phyloP scores from a whole-genome alignment of 1,140 invertebrate genomes.

The Cherax quadricarinatus region DNA sequence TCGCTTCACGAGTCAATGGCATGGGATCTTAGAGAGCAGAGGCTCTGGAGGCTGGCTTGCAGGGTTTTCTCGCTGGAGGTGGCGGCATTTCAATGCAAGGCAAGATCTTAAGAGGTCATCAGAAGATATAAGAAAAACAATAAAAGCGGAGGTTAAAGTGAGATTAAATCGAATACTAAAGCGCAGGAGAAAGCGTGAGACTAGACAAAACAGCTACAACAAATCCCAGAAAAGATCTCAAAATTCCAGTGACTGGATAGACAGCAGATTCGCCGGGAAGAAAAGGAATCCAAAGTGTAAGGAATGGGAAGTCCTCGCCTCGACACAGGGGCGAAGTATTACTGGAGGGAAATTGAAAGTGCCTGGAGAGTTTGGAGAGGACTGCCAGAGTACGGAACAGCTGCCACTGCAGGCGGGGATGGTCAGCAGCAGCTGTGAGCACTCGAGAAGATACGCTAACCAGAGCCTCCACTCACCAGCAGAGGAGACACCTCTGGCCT shows the following conservation, averaged over 20 bases:
- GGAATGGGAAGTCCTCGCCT: neutral
- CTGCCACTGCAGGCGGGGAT: constrained; percentile 11
- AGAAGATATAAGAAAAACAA: neutral
- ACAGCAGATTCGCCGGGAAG: constrained; percentile 1
- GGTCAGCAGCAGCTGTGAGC: constrained; percentile 2
- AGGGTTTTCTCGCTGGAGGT: neutral
- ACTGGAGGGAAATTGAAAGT: constrained; percentile 13
- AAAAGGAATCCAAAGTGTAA: constrained; percentile 8
- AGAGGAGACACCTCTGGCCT: neutral
- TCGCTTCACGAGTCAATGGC: neutral
- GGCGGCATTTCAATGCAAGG: neutral
- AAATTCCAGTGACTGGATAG: constrained; percentile 10
- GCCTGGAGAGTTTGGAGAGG: neutral
- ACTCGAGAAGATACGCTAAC: neutral
- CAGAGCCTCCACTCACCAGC: neutral
- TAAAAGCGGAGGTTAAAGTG: neutral
- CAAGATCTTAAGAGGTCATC: neutral
- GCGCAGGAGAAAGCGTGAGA: neutral
- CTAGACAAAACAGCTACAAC: neutral
- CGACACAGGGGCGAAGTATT: neutral
- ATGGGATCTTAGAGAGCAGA: neutral
- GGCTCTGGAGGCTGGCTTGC: neutral
- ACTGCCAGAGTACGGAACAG: constrained; percentile 13
- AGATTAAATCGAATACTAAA: neutral
- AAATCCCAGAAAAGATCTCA: constrained; percentile 7